phyloP scores from a whole-genome alignment of 2,797 vertebrate species.

The Carcharodon carcharias region DNA sequence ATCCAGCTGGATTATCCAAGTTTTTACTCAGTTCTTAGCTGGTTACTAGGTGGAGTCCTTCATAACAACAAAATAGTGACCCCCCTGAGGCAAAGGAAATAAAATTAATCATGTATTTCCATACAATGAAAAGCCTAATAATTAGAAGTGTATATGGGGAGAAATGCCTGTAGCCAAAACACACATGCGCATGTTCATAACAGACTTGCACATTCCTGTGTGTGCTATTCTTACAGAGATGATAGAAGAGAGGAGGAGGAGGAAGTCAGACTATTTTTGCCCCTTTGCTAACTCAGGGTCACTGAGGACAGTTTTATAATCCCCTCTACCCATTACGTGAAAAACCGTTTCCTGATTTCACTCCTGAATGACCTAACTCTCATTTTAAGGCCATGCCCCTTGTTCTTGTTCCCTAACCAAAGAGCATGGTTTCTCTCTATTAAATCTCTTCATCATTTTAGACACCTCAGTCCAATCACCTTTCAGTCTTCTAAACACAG shows the following conservation, averaged over 20 bases:
- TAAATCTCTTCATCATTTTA: too few species aligned
- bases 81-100: not conserved
- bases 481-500: too few species aligned
- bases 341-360: not conserved
- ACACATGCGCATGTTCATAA: not conserved
- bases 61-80: not conserved
- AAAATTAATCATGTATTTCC: not conserved
- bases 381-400: not conserved
- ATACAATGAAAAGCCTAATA: not conserved
- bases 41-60: not conserved
- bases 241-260: not conserved
- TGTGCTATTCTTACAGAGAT: not conserved
- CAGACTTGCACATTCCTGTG: not conserved
- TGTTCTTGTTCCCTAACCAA: not conserved
- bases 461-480: too few species aligned
- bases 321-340: not conserved
- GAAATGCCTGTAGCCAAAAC: not conserved
- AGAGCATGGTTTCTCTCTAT: too few species aligned
- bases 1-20: not conserved
- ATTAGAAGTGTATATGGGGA: not conserved
- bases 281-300: not conserved
- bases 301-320: not conserved
- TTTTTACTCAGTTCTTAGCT: not conserved
- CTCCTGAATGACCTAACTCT: not conserved
- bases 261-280: not conserved